A percentile compares a stretch with the other conserved stretches of the same genome.
Conservation (phyloP, 1,140 invertebrate species). For the Pseudomyrmex flavicornis region DNA sequence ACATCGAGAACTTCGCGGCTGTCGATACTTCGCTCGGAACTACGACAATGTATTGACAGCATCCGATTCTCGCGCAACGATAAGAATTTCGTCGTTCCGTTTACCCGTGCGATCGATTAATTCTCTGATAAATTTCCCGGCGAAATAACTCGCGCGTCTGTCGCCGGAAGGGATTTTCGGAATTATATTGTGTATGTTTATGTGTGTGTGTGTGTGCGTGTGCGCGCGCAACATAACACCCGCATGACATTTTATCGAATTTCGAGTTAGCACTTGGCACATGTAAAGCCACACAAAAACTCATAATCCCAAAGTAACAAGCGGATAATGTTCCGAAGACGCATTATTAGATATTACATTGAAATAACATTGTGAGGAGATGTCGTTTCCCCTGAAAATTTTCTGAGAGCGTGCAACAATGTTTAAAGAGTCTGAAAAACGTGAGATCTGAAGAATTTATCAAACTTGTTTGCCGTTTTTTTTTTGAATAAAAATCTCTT, state of each 20-base stretch:
- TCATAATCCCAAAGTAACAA: slow-evolving; percentile 45
- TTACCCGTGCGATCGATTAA: slow-evolving; percentile 44
- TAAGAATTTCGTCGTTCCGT: slow-evolving; percentile 64
- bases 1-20: slow-evolving; percentile 53
- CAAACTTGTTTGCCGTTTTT: neutral
- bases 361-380: neutral
- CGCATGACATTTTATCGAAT: slow-evolving; percentile 43
- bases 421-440: neutral
- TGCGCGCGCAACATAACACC: neutral
- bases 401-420: neutral
- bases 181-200: neutral
- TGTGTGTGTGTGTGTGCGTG: no score
- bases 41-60: slow-evolving; percentile 62
- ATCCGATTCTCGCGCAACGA: slow-evolving; percentile 28
- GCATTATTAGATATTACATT: neutral
- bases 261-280: slow-evolving; percentile 6
- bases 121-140: slow-evolving; percentile 4
- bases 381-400: neutral
- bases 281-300: slow-evolving; percentile 16
- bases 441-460: neutral
- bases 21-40: slow-evolving; percentile 59
- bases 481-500: no score
- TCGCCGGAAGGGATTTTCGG: slow-evolving; percentile 1
- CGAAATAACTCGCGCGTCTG: slow-evolving; percentile 15
- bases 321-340: slow-evolving; percentile 22